Evolutionary conservation across 1,140 invertebrate species (phyloP).

Genomic region (Zophobas atratus): DNA sequence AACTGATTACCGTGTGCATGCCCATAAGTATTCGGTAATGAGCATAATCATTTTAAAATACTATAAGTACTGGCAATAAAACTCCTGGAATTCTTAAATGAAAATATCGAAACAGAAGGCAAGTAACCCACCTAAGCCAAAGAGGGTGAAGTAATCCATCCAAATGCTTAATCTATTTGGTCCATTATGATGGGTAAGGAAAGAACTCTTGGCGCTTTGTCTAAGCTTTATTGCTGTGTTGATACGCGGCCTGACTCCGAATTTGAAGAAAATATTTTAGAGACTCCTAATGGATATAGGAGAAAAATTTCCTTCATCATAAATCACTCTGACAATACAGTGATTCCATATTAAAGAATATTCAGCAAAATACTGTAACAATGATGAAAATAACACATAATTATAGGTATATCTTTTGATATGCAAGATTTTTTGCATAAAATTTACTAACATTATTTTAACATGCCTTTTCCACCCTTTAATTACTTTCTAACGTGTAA

Average conservation of each 20-base stretch:
- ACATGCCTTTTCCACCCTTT: background rate
- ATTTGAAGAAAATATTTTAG: slow-evolving; percentile 22
- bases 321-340: background rate
- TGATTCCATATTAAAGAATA: no score
- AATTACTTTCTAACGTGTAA: slow-evolving; percentile 44
- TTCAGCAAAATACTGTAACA: background rate
- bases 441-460: background rate
- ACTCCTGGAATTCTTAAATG: background rate
- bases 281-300: background rate
- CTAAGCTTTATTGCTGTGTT: slow-evolving; percentile 27
- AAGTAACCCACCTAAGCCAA: background rate
- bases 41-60: background rate
- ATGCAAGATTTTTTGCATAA: no score
- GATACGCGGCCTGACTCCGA: slow-evolving; percentile 24
- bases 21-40: no score
- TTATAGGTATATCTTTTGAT: no score
- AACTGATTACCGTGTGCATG: no score
- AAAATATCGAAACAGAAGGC: background rate
- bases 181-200: slow-evolving; percentile 14
- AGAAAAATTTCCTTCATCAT: background rate
- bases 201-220: slow-evolving; percentile 17
- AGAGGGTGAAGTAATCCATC: background rate
- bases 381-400: background rate
- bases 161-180: slow-evolving; percentile 13
- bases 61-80: background rate